Evolutionary conservation across 2,797 vertebrate species (phyloP).

Genomic region (Arvicola amphibius): DNA sequence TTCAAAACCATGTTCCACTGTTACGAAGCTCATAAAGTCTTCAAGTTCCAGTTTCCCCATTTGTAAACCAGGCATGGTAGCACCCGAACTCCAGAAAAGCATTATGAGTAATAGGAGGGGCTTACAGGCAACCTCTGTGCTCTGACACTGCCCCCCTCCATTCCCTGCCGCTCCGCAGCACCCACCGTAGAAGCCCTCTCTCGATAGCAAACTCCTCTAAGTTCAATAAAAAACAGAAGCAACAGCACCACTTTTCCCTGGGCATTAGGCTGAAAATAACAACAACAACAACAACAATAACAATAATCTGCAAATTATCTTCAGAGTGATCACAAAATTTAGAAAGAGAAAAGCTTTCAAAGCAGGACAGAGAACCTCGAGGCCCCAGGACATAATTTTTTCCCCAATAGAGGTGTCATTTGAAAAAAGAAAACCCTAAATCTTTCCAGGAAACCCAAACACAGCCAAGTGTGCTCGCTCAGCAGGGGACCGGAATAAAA

Average conservation of each 20-base stretch:
- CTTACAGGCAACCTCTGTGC: background rate
- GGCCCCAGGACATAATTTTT: background rate
- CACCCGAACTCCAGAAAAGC: background rate
- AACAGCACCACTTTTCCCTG: background rate
- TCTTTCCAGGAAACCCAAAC: slow-evolving; percentile 83
- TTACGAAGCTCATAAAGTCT: background rate
- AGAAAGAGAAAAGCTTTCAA: background rate
- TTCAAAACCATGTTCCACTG: background rate
- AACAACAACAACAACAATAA: background rate
- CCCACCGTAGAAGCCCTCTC: background rate
- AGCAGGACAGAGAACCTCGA: background rate
- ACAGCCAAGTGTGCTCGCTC: slow-evolving; percentile 68
- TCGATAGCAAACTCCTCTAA: background rate
- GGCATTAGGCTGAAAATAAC: background rate
- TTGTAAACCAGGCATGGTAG: background rate
- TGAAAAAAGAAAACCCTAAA: slow-evolving; percentile 55
- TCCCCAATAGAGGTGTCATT: slow-evolving; percentile 16
- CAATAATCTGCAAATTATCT: background rate
- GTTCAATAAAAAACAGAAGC: background rate
- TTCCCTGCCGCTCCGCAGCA: background rate
- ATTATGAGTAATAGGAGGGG: background rate
- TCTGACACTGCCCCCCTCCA: background rate
- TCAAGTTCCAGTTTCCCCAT: background rate
- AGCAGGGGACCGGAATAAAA: slow-evolving; percentile 51
- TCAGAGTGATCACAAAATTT: background rate